Base-by-base conservation (phyloP, 2,888 invertebrate species). In the Xanthia togata region DNA sequence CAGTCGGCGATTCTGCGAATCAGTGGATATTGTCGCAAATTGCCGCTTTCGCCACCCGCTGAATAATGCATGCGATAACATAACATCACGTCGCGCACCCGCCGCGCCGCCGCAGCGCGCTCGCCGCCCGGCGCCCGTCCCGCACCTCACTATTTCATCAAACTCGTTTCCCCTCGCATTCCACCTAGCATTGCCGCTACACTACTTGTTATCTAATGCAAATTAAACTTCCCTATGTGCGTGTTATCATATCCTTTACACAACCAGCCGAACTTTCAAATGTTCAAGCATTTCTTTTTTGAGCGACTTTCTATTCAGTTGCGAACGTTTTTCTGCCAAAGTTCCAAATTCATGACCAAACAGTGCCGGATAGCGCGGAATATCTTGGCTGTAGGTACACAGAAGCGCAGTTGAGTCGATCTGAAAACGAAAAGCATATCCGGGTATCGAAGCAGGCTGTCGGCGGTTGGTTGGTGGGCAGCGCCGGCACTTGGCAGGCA, bases 11-110 rank as follows among this genome's bases (percentile, higher is more conserved):
- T 96, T 96, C 96, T 93, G 93, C 94, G 96, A 96, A 96, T 93
- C 95, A 91, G 93, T 95, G 96, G 95, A 96, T 96, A 96, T 95
- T 96, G 96, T 96, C 96, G 96, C 96, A 96, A 96, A 96, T 96
- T 95, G 95, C 95, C 94, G 96, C 96, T 96, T 96, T 96, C 96
- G 95, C 96, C 96, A 93, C 94, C 93, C 93, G 93, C 93, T 96
- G 96, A 96, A 96, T 96, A 95, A 96, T 96, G 95, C 95, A 96
- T 96, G 95, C 93, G 95, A 95, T 95, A 96, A 94, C 95, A 96
- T 96, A 95, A 94, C 95, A 94, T 95, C 96, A 96, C 96, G 94
- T 95, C 92, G 92, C 91, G 92, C 91, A 89, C 89, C 89, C 91
- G 89, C 85, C 87, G 81, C 89, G 87, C 88, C 77, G 83, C 85